Conservation (phyloP, 2,797 vertebrate species). For the Myotis daubentonii region DNA sequence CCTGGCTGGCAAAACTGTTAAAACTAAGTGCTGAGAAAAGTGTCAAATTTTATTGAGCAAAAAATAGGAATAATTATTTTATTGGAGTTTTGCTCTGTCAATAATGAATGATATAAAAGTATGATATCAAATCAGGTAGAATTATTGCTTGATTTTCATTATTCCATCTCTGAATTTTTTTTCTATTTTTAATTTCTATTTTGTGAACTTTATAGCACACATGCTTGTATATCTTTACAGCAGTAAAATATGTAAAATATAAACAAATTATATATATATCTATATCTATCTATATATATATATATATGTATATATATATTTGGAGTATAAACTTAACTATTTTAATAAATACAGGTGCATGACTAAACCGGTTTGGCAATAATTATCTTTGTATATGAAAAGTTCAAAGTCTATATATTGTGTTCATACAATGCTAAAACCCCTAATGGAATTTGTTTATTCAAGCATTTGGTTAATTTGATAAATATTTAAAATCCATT, state of each 20-base stretch:
- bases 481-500: constrained; percentile 61
- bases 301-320: neutral
- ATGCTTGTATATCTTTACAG: neutral
- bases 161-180: neutral
- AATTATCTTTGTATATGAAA: neutral
- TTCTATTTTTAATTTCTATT: neutral
- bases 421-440: neutral
- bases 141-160: neutral
- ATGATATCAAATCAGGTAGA: neutral
- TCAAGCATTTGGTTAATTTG: constrained; percentile 29
- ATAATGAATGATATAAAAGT: neutral
- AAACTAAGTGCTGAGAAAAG: neutral
- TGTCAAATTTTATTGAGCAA: neutral
- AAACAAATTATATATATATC: neutral
- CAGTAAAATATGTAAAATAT: neutral
- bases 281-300: neutral
- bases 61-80: neutral
- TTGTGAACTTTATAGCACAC: neutral
- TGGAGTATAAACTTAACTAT: neutral
- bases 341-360: neutral
- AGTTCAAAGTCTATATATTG: neutral
- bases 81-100: neutral
- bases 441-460: constrained; percentile 20
- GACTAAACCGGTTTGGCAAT: constrained; percentile 11
- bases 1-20: neutral